A percentile compares a stretch with the other conserved stretches of the same genome.
Evolutionary conservation across 2,888 invertebrate species (phyloP).

Genomic region (Herminia tarsipennalis): DNA sequence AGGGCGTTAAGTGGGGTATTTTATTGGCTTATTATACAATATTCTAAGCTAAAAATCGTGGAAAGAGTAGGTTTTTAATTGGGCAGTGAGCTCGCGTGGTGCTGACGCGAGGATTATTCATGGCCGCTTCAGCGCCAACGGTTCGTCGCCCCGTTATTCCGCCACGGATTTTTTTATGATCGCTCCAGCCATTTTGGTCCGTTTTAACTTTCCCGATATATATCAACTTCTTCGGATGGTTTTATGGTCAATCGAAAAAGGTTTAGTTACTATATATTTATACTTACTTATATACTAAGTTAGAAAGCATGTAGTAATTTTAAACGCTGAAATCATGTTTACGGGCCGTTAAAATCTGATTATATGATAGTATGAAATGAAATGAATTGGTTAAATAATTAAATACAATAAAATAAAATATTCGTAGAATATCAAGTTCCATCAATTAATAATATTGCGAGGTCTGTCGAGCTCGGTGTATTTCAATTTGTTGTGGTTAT

Average conservation of each 20-base stretch:
- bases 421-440: conserved; percentile 21
- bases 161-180: conserved; percentile 63
- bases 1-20: conserved; percentile 84
- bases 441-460: conserved; percentile 42
- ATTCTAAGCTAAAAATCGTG: conserved; percentile 85
- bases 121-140: conserved; percentile 78
- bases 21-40: conserved; percentile 86
- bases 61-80: conserved; percentile 86
- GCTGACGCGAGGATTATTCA: conserved; percentile 83
- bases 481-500: conserved; percentile 53
- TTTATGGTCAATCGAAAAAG: conserved; percentile 21
- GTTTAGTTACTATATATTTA: conserved; percentile 6
- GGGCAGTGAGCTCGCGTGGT: conserved; percentile 80
- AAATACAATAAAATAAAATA: no score
- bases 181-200: conserved; percentile 47
- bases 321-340: no score
- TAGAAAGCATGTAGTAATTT: no score
- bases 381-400: no score
- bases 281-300: no score
- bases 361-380: no score
- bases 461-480: conserved; percentile 39
- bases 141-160: conserved; percentile 70
- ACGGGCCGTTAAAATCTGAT: no score
- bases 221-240: conserved; percentile 33
- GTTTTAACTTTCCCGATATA: conserved; percentile 55